These are phyloP conservation scores for Pachymerium ferrugineum DNA, from an alignment of 2,888 invertebrate species.

Conservation along the genomic window DNA sequence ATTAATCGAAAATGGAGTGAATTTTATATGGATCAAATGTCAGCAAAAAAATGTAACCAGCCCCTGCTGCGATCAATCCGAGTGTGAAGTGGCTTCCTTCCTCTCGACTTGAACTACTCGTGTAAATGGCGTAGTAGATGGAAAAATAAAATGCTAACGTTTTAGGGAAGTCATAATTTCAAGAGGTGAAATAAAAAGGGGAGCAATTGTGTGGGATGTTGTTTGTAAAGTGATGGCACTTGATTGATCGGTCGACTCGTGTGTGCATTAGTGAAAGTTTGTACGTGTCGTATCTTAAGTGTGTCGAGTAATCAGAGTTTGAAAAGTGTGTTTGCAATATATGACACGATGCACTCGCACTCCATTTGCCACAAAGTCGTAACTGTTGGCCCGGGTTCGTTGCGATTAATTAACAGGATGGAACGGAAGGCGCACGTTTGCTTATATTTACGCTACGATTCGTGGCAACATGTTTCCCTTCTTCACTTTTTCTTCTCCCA, in stretches of 20 bases:
- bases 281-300: background rate
- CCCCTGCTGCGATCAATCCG: constrained; percentile 19
- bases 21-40: constrained; percentile 12
- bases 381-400: constrained; percentile 4
- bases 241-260: background rate
- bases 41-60: background rate
- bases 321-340: constrained; percentile 27
- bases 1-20: background rate
- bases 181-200: background rate
- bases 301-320: constrained; percentile 10
- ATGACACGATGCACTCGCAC: constrained; percentile 27
- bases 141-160: background rate
- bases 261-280: background rate
- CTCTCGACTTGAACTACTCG: background rate
- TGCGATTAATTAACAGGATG: constrained; percentile 24
- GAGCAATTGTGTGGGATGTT: background rate
- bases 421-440: constrained; percentile 11
- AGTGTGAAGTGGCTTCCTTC: constrained; percentile 19
- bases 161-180: constrained; percentile 21
- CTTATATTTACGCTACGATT: constrained; percentile 15
- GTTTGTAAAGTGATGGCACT: background rate
- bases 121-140: background rate
- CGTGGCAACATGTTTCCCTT: background rate
- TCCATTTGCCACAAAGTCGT: constrained; percentile 24
- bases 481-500: constrained; percentile 10